Base-by-base conservation (phyloP, 2,888 invertebrate genomes). In the Ophonus ardosiacus region DNA sequence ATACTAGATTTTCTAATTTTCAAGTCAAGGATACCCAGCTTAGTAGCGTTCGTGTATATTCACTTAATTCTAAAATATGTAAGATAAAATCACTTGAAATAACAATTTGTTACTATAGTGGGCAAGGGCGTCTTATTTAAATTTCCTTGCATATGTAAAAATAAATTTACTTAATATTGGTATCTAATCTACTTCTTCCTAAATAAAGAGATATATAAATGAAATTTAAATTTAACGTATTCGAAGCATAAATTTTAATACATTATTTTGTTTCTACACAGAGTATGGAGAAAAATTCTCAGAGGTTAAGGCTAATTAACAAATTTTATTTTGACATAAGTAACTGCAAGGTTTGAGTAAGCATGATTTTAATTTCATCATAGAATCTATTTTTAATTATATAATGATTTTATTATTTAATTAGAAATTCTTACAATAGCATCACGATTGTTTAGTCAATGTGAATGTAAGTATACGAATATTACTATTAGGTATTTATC, bases 361-460 rank as follows among this genome's bases (percentile, higher is more conserved):
- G 17, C 71, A 71, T 43, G 40, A 71, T 71, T 43, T 71, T 71
- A 57, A 59, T 79, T 79, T 79, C 59, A 57, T 57, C 57, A 79
- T 79, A 79, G 31, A 59, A 56, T 59, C 59, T 24, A 18, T 51
- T 57, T 51, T 79, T 59, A 79, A 79, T 79, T 59, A 79, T 56
- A 21, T 31, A 15, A 56, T 31, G 21, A 79, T 59, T 79, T 79
- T 24, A 57, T 57, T 79, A 31, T 0, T 57, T 79, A 79, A 79
- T 79, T 79, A 79, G 5, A n/a, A 56, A 18, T 78, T 78, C 56
- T 78, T 57, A 24, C 21, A 56, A 63, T 63, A 63, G 1, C 63
- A 21, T 63, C 63, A 63, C 63, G 21, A 63, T 21, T 21, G 10
- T 24, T n/a, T n/a, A n/a, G n/a, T 18, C 1, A 17, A 7, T 8